These are phyloP conservation scores for Rhynchonema sp. DNA, from an alignment of 2,888 invertebrate genomes.

Conservation along the genomic window DNA sequence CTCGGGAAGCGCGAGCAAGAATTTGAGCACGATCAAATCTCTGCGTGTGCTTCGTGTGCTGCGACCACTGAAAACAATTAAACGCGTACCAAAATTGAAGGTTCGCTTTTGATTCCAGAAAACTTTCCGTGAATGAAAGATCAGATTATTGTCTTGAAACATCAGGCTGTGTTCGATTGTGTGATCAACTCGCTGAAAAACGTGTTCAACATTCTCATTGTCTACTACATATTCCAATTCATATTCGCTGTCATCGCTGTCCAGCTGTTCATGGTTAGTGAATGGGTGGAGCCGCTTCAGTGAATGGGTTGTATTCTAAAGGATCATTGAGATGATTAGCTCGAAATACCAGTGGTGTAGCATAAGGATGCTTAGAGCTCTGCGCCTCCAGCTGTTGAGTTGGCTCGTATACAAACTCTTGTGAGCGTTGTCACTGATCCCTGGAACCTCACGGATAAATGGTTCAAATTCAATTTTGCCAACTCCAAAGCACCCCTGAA, in stretches of 20 bases:
- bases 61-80: slow-evolving; percentile 88
- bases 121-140: background rate
- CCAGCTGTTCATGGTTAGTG: slow-evolving; percentile 84
- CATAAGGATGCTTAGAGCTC: too few relatives aligned
- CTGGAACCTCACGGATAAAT: too few relatives aligned
- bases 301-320: too few relatives aligned
- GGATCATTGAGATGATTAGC: too few relatives aligned
- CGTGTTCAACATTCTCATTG: slow-evolving; percentile 97
- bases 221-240: slow-evolving; percentile 88
- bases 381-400: too few relatives aligned
- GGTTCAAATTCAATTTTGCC: too few relatives aligned
- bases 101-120: slow-evolving; percentile 34
- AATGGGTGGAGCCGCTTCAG: too few relatives aligned
- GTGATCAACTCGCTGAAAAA: slow-evolving; percentile 98
- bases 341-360: too few relatives aligned
- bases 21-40: slow-evolving; percentile 64
- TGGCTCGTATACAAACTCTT: too few relatives aligned
- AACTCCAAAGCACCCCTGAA: too few relatives aligned
- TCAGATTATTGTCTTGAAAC: too few relatives aligned
- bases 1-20: background rate
- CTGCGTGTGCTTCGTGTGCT: slow-evolving; percentile 78
- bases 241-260: slow-evolving; percentile 69
- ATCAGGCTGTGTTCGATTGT: slow-evolving; percentile 95
- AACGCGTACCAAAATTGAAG: slow-evolving; percentile 95
- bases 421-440: too few relatives aligned